A percentile compares a stretch with the other conserved stretches of the same genome.
phyloP scores from a whole-genome alignment of 2,888 invertebrate species.

The Platypus cylindrus region DNA sequence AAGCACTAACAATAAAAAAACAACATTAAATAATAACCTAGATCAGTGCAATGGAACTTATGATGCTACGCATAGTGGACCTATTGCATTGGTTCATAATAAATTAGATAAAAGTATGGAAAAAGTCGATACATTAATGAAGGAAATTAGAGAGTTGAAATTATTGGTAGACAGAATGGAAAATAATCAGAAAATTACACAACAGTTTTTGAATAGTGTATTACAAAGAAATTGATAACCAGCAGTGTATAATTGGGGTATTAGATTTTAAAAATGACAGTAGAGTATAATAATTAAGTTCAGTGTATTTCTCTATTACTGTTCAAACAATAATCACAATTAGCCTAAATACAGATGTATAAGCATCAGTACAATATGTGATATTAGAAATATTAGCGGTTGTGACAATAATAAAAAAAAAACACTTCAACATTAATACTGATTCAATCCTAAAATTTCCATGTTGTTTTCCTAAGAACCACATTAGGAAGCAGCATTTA shows the following conservation, averaged over 20 bases:
- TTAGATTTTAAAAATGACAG: no score
- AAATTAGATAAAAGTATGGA: conserved; percentile 57
- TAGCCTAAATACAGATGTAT: no score
- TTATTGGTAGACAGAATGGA: conserved; percentile 36
- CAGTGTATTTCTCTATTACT: no score
- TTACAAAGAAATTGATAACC: no score
- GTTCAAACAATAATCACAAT: no score
- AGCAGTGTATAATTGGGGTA: no score
- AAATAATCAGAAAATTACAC: conserved; percentile 25
- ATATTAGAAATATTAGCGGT: conserved; percentile 13
- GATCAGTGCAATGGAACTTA: conserved; percentile 30
- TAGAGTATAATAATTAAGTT: no score
- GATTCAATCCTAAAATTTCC: no score
- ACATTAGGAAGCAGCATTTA: no score
- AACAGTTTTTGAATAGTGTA: conserved; percentile 28
- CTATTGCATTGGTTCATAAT: conserved; percentile 45
- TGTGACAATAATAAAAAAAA: no score
- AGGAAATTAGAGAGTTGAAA: conserved; percentile 49
- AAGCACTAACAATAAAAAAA: conserved; percentile 49
- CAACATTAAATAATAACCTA: conserved; percentile 49
- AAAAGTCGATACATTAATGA: conserved; percentile 50
- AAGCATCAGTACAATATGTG: conserved; percentile 10
- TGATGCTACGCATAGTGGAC: conserved; percentile 31
- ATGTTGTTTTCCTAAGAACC: no score
- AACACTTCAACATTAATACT: no score